Evolutionary conservation across 2,797 vertebrate species (phyloP).

Genomic region (Malacoctenus gilli): DNA sequence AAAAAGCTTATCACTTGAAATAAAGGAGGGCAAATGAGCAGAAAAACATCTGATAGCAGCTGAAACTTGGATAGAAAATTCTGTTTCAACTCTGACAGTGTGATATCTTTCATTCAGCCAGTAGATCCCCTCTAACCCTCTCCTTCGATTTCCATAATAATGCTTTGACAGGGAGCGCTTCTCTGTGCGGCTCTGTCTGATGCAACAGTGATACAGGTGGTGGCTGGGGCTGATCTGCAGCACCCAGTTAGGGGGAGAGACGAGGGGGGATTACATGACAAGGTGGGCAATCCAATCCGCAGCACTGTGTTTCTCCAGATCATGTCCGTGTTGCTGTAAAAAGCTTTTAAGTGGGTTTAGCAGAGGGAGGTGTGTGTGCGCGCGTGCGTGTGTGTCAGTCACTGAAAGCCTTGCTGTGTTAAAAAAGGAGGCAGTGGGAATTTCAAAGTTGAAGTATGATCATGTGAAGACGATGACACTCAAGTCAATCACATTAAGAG

Average conservation of each 20-base stretch:
- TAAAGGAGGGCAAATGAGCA: conserved; percentile 8
- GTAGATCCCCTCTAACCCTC: conserved; percentile 38
- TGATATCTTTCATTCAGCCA: conserved; percentile 62
- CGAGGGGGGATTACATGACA: conserved; percentile 63
- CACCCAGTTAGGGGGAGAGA: conserved; percentile 49
- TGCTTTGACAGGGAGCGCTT: conserved; percentile 26
- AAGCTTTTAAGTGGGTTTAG: conserved; percentile 45
- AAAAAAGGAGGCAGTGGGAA: background rate
- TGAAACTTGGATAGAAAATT: conserved; percentile 41
- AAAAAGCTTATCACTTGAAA: background rate
- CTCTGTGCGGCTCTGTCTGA: conserved; percentile 52
- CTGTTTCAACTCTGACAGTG: conserved; percentile 52
- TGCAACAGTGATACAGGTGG: conserved; percentile 40
- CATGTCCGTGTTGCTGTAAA: background rate
- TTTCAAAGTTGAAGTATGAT: conserved; percentile 3
- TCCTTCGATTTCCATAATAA: conserved; percentile 46
- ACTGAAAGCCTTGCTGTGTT: too few relatives aligned
- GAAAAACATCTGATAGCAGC: conserved; percentile 10
- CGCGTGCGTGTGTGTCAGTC: too few relatives aligned
- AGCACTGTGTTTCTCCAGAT: background rate
- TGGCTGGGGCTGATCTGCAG: conserved; percentile 1
- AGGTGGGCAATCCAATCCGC: background rate
- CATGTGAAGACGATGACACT: conserved; percentile 10
- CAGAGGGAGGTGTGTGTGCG: conserved; percentile 18
- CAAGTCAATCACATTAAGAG: background rate